phyloP scores from a whole-genome alignment of 1,140 invertebrate species.

The Drosophila santomea region DNA sequence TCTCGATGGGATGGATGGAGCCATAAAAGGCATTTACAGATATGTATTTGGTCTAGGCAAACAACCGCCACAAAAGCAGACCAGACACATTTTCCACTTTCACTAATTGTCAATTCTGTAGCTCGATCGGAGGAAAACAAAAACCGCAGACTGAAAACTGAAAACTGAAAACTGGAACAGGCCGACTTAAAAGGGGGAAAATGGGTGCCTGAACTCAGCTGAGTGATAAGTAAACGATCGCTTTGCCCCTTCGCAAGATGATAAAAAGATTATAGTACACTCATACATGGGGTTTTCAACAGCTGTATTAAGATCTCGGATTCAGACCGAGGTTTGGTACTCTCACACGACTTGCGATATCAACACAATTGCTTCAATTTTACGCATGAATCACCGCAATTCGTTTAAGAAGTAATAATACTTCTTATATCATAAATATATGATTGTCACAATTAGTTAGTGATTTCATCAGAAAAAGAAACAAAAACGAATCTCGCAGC shows the following conservation, averaged over 20 bases:
- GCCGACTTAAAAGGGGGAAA: slow-evolving; percentile 5
- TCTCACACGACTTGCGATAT: no score
- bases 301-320: not conserved
- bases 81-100: slow-evolving; percentile 71
- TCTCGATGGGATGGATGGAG: slow-evolving; percentile 28
- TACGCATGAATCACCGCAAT: no score
- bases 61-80: slow-evolving; percentile 30
- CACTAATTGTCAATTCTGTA: slow-evolving; percentile 78
- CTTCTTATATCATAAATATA: no score
- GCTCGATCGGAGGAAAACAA: slow-evolving; percentile 56
- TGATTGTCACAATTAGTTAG: no score
- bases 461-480: no score
- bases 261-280: slow-evolving; percentile 9
- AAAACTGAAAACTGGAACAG: slow-evolving; percentile 58
- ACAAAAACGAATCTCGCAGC: no score
- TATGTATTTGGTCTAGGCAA: slow-evolving; percentile 59
- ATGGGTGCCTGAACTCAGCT: not conserved
- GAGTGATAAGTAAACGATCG: slow-evolving; percentile 43
- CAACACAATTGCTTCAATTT: no score
- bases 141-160: slow-evolving; percentile 66
- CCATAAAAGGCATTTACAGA: slow-evolving; percentile 51
- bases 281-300: not conserved
- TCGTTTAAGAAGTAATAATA: no score
- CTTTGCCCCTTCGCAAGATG: slow-evolving; percentile 30
- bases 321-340: no score